Base-by-base conservation (phyloP, 2,113 vertebrate species). In the Paedocypris sp. region DNA sequence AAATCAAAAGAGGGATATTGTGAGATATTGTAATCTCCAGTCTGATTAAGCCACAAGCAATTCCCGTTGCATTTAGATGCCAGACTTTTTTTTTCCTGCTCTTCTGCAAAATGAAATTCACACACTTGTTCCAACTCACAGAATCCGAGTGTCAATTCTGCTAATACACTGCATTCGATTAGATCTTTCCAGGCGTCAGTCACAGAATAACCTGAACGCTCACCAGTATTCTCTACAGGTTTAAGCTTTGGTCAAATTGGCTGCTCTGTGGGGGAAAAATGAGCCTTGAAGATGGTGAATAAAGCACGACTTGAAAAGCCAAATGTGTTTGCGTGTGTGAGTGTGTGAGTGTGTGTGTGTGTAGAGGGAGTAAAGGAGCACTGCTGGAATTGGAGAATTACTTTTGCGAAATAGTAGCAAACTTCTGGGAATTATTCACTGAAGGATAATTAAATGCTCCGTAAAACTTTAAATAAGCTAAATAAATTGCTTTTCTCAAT, bases 401-500 rank as follows among this genome's bases (percentile, higher is more conserved):
- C 46, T 46, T 69, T 28, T 70, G 65, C 67, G 66, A 70, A 78
- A 77, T 68, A 58, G 69, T 32, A 53, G 66, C 62, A 71, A 83
- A 81, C 77, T 72, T 75, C 7, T 57, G 70, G 70, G 80, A 78
- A 75, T 79, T 64, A 77, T 80, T 75, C 71, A 77, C 62, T 73
- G 73, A 75, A 69, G 59, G 51, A 68, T 78, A 82, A 83, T 84
- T 80, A 83, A 83, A 79, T 79, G 75, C 65, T 66, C 64, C 26
- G 68, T 63, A 53, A 80, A 85, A 81, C 81, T 83, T 82, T 82
- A 82, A 80, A 84, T 78, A 71, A 60, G 61, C 74, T 73, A 80
- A 79, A 84, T 82, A 79, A 82, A 84, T 80, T 72, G 75, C 71
- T 83, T 84, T 84, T 82, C 79, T 71, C 69, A 78, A 73, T 82